Evolutionary conservation across 2,113 vertebrate species (phyloP), one percentile per base, ranked within the genome.

Genomic region (Trematocara marginatum): DNA sequence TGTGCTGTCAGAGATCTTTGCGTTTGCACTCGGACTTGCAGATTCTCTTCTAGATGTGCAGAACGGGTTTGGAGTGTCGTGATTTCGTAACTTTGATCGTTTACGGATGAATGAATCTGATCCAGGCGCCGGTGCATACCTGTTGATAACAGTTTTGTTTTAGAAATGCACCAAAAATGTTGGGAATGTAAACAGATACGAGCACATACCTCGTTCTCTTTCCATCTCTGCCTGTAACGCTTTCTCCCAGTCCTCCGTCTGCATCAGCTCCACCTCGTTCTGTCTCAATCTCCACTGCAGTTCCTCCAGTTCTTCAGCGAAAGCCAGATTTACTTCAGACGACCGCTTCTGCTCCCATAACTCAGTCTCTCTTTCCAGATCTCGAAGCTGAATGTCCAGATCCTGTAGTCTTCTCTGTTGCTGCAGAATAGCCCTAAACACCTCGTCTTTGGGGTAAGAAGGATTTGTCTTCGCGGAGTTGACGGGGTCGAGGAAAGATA

Each of bases 191-290:
- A 59, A 34, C 6, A 4, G 35, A 11, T 83, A 12, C 23, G 31
- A 38, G 29, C 9, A 31, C 38, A 1, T 38, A 94, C 93, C 97
- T 7, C 87, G 93, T 87, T 99, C 98, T 2, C 94, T 95, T 7
- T 96, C 96, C 80, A 94, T 92, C 86, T 99, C 98, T 4, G 90
- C 86, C 51, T 91, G 95, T 16, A 98, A 94, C 87, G 97, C 96
- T 0, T 93, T 94, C 81, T 97, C 96, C 97, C 97, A 98, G 78
- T 96, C 95, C 34, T 95, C 94, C 74, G 93, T 94, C 18, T 97
- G 94, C 0, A 87, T 93, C 85, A 98, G 91, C 92, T 98, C 97
- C 0, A 84, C 95, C 10, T 97, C 94, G 0, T 97, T 98, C 84
- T 94, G 93, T 64, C 90, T 95, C 38, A 96, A 93, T 23, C 86